These are phyloP conservation scores for Ruditapes philippinarum DNA, from an alignment of 1,140 invertebrate species.

Conservation along the genomic window DNA sequence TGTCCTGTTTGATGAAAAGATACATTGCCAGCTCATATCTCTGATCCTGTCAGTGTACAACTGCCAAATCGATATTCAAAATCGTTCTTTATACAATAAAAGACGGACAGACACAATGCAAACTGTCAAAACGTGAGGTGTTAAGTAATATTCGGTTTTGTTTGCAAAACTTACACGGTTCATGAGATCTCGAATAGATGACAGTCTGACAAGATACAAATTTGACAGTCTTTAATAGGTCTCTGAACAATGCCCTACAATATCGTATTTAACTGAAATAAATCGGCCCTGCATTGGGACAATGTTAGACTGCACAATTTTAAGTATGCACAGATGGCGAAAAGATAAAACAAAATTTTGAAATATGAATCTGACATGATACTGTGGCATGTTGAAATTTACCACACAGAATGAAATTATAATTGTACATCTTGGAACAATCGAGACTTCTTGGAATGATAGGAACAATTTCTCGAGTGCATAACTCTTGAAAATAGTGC, in stretches of 20 bases:
- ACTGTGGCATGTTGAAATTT: not conserved
- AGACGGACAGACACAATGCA: not conserved
- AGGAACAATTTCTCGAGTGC: not conserved
- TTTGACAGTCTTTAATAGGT: conserved; percentile 6
- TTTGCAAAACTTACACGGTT: conserved; percentile 30
- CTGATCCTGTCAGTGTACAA: not conserved
- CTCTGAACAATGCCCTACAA: not conserved
- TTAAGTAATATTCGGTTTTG: not conserved
- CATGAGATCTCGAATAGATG: conserved; percentile 11
- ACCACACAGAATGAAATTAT: not conserved
- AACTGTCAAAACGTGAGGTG: conserved; percentile 3
- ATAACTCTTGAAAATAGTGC: not conserved
- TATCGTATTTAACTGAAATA: not conserved
- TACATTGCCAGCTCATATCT: not conserved
- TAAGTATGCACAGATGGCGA: not conserved
- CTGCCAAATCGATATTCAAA: not conserved
- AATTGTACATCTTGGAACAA: not conserved
- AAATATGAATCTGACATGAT: conserved; percentile 3
- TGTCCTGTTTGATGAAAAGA: not conserved
- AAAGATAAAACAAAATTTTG: not conserved
- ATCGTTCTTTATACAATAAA: not conserved
- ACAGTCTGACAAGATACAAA: conserved; percentile 4
- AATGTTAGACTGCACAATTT: conserved; percentile 8
- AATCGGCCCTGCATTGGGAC: not conserved
- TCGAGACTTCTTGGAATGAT: not conserved